Evolutionary conservation across 2,888 invertebrate genomes (phyloP), one percentile per base, ranked within the genome.

Genomic region (Oligia latruncula): DNA sequence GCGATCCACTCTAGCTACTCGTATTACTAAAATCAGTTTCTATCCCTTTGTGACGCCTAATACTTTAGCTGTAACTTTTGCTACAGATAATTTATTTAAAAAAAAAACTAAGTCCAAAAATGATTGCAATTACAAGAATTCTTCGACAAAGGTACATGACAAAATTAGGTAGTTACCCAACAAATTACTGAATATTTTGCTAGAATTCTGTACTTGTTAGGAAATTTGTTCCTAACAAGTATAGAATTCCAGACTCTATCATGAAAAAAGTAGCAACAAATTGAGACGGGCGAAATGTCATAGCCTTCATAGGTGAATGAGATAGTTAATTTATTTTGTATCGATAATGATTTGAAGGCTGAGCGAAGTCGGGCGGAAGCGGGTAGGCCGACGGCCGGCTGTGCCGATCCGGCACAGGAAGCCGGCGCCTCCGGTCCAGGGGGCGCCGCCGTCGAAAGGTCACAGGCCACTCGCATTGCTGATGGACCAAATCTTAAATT

Each of bases 341-440:
- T 88, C 87, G 87, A 84, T 88, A 87, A 90, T 87, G 84, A 84
- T 89, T 89, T 81, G 81, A 84, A 83, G 83, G 86, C 71, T 65
- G 71, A 77, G 83, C 67, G 82, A 77, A 85, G 81, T 80, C 77
- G 81, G 77, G 87, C 90, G 90, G 89, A 91, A 88, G 90, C 85
- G 84, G 85, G 86, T 87, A 87, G 86, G 87, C 87, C 88, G 87
- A 81, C 81, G 85, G 85, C 76, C 89, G 86, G 84, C 76, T 82
- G 79, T 58, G 64, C 77, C 75, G 83, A 71, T 20, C 83, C 88
- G 90, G 86, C 78, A 86, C 91, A 88, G 92, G 92, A 91, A 90
- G 86, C 82, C 80, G 75, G 72, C 80, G 81, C 80, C 80, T 81
- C 80, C 88, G 89, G 89, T 80, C 84, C 83, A 84, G 75, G 81